A percentile compares a stretch with the other conserved stretches of the same genome.
phyloP scores from a whole-genome alignment of 2,113 vertebrate genomes.

The Lycaon pictus region DNA sequence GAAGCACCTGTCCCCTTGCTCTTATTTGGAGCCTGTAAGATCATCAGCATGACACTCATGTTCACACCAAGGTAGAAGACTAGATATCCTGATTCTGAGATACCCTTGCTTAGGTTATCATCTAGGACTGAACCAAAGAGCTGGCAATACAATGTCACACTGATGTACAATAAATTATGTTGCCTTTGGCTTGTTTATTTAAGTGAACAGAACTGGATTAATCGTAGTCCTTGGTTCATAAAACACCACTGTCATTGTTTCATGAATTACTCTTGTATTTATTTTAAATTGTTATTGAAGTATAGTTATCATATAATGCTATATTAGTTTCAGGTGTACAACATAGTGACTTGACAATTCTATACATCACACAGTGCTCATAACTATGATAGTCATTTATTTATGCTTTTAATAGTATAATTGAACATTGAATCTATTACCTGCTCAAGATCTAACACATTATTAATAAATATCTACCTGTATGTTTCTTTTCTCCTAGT shows the following conservation, averaged over 20 bases:
- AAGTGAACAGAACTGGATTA: conserved; percentile 37
- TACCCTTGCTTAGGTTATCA: neutral
- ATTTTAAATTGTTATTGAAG: neutral
- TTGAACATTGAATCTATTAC: neutral
- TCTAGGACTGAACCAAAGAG: neutral
- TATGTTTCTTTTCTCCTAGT: conserved; percentile 41
- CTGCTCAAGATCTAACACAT: neutral
- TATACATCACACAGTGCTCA: neutral
- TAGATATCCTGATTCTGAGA: conserved; percentile 25
- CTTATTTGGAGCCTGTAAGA: neutral
- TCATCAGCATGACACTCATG: neutral
- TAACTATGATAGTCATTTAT: neutral
- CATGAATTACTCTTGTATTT: conserved; percentile 20
- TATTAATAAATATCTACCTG: neutral
- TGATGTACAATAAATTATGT: neutral
- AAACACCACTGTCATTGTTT: conserved; percentile 38
- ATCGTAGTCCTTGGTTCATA: conserved; percentile 54
- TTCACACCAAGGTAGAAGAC: neutral
- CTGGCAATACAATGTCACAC: neutral
- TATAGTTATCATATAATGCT: neutral
- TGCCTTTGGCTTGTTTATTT: neutral
- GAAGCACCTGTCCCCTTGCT: neutral
- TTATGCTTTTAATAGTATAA: conserved; percentile 53
- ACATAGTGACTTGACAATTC: neutral
- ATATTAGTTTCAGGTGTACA: neutral